Percentiles rank a stretch among this genome's conserved stretches.
Evolutionary conservation across 92 coral and sea anemone species (phyloP).

Genomic region (Isaurus tuberculatus): DNA sequence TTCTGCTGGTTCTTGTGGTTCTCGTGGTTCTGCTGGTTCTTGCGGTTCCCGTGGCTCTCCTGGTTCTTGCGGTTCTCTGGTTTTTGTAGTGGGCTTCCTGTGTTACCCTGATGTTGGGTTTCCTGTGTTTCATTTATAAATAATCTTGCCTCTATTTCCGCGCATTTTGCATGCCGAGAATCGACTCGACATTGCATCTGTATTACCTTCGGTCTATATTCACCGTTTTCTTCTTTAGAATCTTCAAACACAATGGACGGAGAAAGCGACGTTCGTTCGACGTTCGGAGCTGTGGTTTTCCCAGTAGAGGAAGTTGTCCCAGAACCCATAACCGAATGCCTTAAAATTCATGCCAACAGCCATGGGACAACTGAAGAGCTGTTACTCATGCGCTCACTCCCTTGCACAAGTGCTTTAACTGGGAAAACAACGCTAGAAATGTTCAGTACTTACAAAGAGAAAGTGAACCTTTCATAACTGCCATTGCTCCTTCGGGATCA

Average conservation of each 20-base stretch:
- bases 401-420: constrained; percentile 62
- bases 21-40: too few relatives aligned
- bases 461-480: constrained; percentile 61
- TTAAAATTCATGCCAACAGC: constrained; percentile 39
- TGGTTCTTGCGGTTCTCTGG: too few relatives aligned
- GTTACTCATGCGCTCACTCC: constrained; percentile 45
- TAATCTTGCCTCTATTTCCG: too few relatives aligned
- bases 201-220: too few relatives aligned
- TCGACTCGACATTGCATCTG: too few relatives aligned
- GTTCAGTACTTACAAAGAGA: constrained; percentile 65
- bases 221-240: too few relatives aligned
- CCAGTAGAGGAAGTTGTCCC: constrained; percentile 62
- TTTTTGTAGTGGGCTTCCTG: too few relatives aligned
- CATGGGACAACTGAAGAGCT: constrained; percentile 64
- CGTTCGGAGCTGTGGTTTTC: constrained; percentile 24
- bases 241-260: constrained; percentile 36
- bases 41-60: too few relatives aligned
- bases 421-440: constrained; percentile 63
- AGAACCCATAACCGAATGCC: constrained; percentile 32
- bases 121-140: too few relatives aligned
- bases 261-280: constrained; percentile 47
- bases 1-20: too few relatives aligned
- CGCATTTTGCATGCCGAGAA: too few relatives aligned
- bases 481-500: constrained; percentile 71
- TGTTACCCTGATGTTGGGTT: too few relatives aligned